Conservation (phyloP, 2,113 vertebrate genomes). For the Pseudopipra pipra region DNA sequence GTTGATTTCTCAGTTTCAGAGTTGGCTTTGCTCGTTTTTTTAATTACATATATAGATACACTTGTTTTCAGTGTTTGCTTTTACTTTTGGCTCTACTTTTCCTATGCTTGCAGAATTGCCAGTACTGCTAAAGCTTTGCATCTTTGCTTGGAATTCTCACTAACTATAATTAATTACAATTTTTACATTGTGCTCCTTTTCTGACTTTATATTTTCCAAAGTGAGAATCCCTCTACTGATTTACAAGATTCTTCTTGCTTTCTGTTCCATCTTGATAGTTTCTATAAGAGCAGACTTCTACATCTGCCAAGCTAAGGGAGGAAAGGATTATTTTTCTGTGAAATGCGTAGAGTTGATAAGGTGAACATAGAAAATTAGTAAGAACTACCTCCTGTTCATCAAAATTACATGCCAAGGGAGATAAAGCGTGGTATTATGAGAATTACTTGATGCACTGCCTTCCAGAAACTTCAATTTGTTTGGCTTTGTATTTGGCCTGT, state of each 20-base stretch:
- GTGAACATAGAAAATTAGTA: neutral
- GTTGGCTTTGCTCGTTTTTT: neutral
- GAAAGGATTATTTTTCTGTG: neutral
- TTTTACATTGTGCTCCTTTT: neutral
- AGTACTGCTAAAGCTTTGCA: neutral
- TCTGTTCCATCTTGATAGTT: neutral
- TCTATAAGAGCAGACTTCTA: neutral
- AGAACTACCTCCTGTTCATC: neutral
- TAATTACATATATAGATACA: neutral
- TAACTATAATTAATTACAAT: neutral
- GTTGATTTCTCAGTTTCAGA: neutral
- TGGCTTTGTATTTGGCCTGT: neutral
- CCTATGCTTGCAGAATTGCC: neutral
- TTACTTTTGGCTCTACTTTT: neutral
- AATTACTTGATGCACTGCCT: neutral
- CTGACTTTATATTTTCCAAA: neutral
- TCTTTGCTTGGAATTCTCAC: neutral
- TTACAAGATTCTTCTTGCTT: neutral
- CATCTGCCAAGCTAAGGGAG: neutral
- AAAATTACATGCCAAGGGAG: neutral
- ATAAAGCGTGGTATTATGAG: neutral
- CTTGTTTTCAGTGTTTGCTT: neutral
- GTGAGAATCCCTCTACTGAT: neutral
- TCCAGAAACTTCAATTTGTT: neutral
- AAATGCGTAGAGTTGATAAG: neutral